phyloP scores from a whole-genome alignment of 2,888 invertebrate species.

The Oscheius onirici region DNA sequence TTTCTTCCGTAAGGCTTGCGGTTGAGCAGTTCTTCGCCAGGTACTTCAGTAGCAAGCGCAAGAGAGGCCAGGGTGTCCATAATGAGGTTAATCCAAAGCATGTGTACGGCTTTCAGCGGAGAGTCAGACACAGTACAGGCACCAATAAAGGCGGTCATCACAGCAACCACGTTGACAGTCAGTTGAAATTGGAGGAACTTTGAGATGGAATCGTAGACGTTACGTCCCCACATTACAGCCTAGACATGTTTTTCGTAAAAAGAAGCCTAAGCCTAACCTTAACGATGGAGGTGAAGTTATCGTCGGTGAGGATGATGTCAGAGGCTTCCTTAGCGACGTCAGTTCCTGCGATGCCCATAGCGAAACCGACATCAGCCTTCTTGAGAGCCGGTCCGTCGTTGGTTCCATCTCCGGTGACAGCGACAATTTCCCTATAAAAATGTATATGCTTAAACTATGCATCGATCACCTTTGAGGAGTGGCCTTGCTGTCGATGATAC shows the following conservation, averaged over 20 bases:
- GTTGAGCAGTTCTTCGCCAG: slow-evolving; percentile 74
- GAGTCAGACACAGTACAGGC: slow-evolving; percentile 75
- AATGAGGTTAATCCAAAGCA: slow-evolving; percentile 76
- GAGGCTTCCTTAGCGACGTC: slow-evolving; percentile 99
- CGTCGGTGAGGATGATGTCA: slow-evolving; percentile 76
- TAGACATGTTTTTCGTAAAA: slow-evolving; percentile 1
- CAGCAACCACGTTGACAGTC: slow-evolving; percentile 75
- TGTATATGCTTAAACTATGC: too few species aligned
- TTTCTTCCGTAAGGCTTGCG: slow-evolving; percentile 75
- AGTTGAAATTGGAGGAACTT: slow-evolving; percentile 76
- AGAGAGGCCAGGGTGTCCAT: slow-evolving; percentile 76
- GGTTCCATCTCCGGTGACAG: slow-evolving; percentile 76
- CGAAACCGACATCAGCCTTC: slow-evolving; percentile 76
- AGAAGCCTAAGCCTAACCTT: slow-evolving; percentile 61
- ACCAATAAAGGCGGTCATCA: slow-evolving; percentile 75
- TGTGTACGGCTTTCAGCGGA: slow-evolving; percentile 68
- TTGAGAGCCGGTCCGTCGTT: slow-evolving; percentile 76
- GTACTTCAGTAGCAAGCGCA: slow-evolving; percentile 75
- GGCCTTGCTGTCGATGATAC: slow-evolving; percentile 75
- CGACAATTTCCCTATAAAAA: slow-evolving; percentile 73
- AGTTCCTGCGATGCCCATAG: slow-evolving; percentile 92
- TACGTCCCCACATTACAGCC: slow-evolving; percentile 76
- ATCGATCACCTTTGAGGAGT: slow-evolving; percentile 53
- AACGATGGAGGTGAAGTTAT: slow-evolving; percentile 76
- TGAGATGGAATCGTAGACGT: slow-evolving; percentile 76